These are phyloP conservation scores for Riptortus pedestris DNA, from an alignment of 1,140 invertebrate species.

Conservation along the genomic window DNA sequence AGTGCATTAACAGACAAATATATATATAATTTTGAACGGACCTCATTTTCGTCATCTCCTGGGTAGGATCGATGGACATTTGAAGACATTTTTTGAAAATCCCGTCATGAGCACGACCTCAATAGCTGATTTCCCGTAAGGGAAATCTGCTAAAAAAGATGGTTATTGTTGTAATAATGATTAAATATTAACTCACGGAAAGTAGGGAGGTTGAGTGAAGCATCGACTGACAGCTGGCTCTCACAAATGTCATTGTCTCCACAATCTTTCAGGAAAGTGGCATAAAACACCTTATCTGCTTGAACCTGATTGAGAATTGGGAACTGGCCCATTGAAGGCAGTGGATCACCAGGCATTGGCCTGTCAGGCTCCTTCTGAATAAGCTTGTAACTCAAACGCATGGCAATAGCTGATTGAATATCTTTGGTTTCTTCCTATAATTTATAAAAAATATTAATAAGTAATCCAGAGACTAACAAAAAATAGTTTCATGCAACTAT, in stretches of 20 bases:
- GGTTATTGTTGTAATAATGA: too few species aligned
- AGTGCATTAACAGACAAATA: too few species aligned
- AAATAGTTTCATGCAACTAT: too few species aligned
- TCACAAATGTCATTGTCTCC: conserved; percentile 80
- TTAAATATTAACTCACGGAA: conserved; percentile 26
- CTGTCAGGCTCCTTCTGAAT: conserved; percentile 54
- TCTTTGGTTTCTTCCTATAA: conserved; percentile 62
- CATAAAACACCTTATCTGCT: conserved; percentile 68
- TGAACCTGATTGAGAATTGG: conserved; percentile 83
- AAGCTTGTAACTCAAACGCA: conserved; percentile 73
- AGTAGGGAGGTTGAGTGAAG: conserved; percentile 48
- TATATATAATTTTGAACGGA: too few species aligned
- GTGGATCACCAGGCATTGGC: conserved; percentile 41
- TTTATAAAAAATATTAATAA: too few species aligned
- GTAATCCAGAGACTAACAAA: conserved; percentile 1
- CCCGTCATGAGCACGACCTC: too few species aligned
- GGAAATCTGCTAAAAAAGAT: too few species aligned
- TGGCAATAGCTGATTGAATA: conserved; percentile 74
- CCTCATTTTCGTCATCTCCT: too few species aligned
- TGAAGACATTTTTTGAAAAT: too few species aligned
- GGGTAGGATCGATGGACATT: too few species aligned
- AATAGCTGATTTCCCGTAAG: too few species aligned
- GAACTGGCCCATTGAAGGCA: conserved; percentile 64
- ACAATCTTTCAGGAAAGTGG: conserved; percentile 86
- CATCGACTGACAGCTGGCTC: conserved; percentile 66